Base-by-base conservation (phyloP, 1,140 invertebrate genomes). In the Cecropterus lyciades region DNA sequence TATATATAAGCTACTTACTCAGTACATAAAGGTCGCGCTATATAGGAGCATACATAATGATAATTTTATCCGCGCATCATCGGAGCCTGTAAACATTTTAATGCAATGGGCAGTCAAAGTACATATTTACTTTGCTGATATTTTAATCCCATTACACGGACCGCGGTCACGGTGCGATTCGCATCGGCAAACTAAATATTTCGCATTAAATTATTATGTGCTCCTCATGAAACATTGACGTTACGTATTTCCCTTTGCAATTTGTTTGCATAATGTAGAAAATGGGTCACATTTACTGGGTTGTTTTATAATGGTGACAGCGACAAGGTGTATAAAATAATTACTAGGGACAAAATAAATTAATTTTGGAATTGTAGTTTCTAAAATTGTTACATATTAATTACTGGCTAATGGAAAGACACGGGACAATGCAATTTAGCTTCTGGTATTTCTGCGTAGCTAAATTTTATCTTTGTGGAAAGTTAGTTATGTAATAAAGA, bases 91-190 rank as follows among this genome's bases (percentile, higher is more conserved):
- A 62, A 49, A 62, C 57, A 40, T 62, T 57, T 62, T 62, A 62
- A 62, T 62, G 57, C 57, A 46, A 62, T 62, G 48, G 57, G 45
- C 46, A 48, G 57, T 37, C 46, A 49, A 62, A 49, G 57, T 49
- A 60, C 46, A 33, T 62, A 62, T 62, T 62, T 62, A 62, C 57
- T 62, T 62, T 27, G 45, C 43, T 45, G 57, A 62, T 62, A 49
- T 62, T 62, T 62, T 62, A 62, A 62, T 62, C 57, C 48, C 57
- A 62, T 62, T 62, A n/a, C n/a, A n/a, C n/a, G n/a, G n/a, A n/a
- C n/a, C n/a, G n/a, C n/a, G n/a, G n/a, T n/a, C n/a, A n/a, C 57
- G 45, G 30, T 46, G 33, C 57, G 27, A 49, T 49, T 60, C 57
- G 57, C 57, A 60, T 60, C 57, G 57, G 30, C 57, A 60, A 60